Conservation (phyloP, 2,888 invertebrate species). For the Sepioteuthis lessoniana region DNA sequence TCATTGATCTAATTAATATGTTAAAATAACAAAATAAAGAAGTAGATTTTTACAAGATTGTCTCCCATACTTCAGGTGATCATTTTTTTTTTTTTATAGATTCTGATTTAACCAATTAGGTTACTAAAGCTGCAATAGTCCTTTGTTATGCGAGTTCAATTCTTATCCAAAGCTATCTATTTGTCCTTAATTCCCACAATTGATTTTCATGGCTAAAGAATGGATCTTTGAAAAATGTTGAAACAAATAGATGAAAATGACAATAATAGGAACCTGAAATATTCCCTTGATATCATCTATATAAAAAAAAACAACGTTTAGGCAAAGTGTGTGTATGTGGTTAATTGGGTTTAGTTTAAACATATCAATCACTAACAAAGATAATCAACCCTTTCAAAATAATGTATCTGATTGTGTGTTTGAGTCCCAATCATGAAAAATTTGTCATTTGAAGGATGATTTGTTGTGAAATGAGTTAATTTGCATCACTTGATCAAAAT, state of each 20-base stretch:
- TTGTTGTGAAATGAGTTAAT: neutral
- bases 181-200: neutral
- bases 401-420: neutral
- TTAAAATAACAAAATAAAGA: too few species aligned
- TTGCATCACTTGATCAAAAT: neutral
- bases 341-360: neutral
- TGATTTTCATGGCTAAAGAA: neutral
- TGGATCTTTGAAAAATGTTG: neutral
- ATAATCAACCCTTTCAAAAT: neutral
- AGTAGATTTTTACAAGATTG: too few species aligned
- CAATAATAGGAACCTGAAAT: neutral
- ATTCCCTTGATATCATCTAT: neutral
- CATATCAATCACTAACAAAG: neutral
- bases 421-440: neutral
- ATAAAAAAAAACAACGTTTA: neutral
- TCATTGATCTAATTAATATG: too few species aligned
- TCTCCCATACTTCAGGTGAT: too few species aligned
- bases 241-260: neutral
- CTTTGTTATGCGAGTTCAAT: neutral
- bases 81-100: too few species aligned
- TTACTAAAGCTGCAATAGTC: too few species aligned
- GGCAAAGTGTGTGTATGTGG: neutral
- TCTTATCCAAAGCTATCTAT: neutral
- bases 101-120: too few species aligned
- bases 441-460: neutral